phyloP scores from a whole-genome alignment of 2,797 vertebrate genomes.

The Myotis planiceps region DNA sequence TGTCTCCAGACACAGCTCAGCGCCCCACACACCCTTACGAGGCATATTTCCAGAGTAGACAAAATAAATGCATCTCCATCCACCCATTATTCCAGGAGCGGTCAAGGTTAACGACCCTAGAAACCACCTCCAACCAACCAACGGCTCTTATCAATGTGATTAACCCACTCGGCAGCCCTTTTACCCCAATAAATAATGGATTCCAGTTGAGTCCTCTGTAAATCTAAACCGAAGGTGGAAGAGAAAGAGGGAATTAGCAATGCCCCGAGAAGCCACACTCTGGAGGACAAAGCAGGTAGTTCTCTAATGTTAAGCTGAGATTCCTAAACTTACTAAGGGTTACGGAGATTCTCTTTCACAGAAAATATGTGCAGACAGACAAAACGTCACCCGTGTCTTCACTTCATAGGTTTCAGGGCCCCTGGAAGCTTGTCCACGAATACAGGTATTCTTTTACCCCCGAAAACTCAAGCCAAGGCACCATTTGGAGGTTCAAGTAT shows the following conservation, averaged over 20 bases:
- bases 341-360: fast-evolving
- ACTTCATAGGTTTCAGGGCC: neutral
- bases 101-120: conserved; percentile 50
- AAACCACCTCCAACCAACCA: conserved; percentile 46
- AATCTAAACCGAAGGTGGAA: neutral
- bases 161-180: conserved; percentile 15
- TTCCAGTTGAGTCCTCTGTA: conserved; percentile 17
- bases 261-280: neutral
- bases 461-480: neutral
- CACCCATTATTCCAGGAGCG: conserved; percentile 47
- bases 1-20: conserved; percentile 51
- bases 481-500: neutral
- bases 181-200: conserved; percentile 52
- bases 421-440: neutral
- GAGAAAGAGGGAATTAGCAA: neutral
- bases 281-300: neutral
- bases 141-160: conserved; percentile 47
- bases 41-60: neutral
- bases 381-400: neutral
- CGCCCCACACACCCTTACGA: neutral
- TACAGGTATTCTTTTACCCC: neutral
- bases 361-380: neutral
- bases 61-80: conserved; percentile 42
- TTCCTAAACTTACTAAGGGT: neutral
- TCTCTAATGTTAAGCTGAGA: neutral